Base-by-base conservation (phyloP, 2,113 vertebrate genomes). In the Boleophthalmus pectinirostris region DNA sequence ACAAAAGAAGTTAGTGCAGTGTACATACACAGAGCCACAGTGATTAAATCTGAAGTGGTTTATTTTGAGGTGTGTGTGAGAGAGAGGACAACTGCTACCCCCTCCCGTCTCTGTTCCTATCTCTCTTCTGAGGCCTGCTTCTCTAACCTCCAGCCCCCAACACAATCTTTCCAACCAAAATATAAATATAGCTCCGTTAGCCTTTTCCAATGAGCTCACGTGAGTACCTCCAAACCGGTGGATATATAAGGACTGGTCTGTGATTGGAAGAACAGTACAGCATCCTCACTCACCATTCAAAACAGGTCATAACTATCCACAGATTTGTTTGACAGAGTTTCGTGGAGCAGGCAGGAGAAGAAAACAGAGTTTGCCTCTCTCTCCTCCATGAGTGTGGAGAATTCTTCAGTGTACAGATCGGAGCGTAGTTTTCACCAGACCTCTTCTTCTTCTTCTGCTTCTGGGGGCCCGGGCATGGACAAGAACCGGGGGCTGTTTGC, bases 391-490 rank as follows among this genome's bases (percentile, higher is more conserved):
- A 95, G 92, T 84, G 90, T 72, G 79, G 93, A 86, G 85, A 93
- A 95, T 77, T 94, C 93, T 12, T 91, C 94, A 85, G 95, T 93
- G 83, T 96, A 94, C 91, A 89, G 91, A 92, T 93, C 94, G 79
- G 94, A 96, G 93, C 89, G 85, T 82, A 94, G 93, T 88, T 94
- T 95, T 84, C 93, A 94, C 66, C 94, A 94, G 85, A 94, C 93
- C 15, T 92, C 88, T 5, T 93, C 93, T 23, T 94, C 85, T 2
- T 94, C 85, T 2, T 93, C 92, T 9, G 90, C 93, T 71, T 86
- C 92, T 76, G 81, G 88, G 75, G 93, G 93, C 75, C 93, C 94
- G 3, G 90, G 93, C 92, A 98, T 98, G 97, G 97, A 99, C 88
- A 97, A 96, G 85, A 91, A 93, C 76, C 76, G 93, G 79, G 95